phyloP scores from a whole-genome alignment of 2,797 vertebrate species.

The Vultur gryphus region DNA sequence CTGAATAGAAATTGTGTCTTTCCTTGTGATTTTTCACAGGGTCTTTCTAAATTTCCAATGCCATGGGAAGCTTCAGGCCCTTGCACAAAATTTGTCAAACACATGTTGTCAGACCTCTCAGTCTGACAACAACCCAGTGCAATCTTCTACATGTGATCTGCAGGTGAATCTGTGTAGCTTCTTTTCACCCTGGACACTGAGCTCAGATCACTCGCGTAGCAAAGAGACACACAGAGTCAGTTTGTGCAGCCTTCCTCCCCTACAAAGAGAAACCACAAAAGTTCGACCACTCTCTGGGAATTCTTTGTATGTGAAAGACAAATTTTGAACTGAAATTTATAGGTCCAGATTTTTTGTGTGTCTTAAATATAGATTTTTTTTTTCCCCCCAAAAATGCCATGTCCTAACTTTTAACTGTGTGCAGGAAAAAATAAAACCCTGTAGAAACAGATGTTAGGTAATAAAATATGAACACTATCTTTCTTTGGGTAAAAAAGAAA shows the following conservation, averaged over 20 bases:
- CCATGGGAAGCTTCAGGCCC: not conserved
- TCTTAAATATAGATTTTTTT: not conserved
- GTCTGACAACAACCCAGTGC: not conserved
- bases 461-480: not conserved
- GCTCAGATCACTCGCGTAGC: not conserved
- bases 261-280: not conserved
- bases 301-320: not conserved
- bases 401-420: not conserved
- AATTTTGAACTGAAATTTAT: not conserved
- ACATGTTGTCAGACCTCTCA: not conserved
- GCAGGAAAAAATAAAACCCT: not conserved
- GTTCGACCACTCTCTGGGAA: not conserved
- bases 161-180: not conserved
- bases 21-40: not conserved
- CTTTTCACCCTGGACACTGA: not conserved
- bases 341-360: not conserved
- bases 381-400: not conserved
- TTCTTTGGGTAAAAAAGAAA: not conserved
- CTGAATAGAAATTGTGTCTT: rapidly evolving
- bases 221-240: not conserved
- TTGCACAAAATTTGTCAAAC: not conserved
- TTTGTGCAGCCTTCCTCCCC: not conserved
- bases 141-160: not conserved
- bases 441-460: not conserved
- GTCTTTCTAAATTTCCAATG: not conserved